Evolutionary conservation across 2,797 vertebrate species (phyloP).

Genomic region (Adelosebastes latens): DNA sequence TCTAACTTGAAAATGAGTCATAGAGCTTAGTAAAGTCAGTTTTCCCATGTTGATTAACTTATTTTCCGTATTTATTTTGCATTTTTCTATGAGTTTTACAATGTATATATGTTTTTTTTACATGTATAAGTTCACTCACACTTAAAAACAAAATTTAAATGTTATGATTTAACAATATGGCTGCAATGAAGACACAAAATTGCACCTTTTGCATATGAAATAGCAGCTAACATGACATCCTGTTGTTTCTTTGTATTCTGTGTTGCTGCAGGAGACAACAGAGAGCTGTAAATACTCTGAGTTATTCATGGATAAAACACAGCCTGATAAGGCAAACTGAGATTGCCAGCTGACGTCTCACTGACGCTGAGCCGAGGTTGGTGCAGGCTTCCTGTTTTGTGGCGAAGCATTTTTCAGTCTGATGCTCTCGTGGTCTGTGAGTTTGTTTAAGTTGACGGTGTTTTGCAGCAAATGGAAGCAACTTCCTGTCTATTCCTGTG

Average conservation of each 20-base stretch:
- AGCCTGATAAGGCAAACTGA: constrained; percentile 51
- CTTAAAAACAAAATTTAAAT: neutral
- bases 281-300: neutral
- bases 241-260: neutral
- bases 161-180: neutral
- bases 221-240: neutral
- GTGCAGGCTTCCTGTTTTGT: constrained; percentile 80
- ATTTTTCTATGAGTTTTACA: neutral
- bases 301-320: neutral
- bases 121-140: neutral
- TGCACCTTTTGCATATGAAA: neutral
- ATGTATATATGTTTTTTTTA: too few species aligned
- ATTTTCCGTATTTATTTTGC: neutral
- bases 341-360: constrained; percentile 52
- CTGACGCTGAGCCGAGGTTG: constrained; percentile 9
- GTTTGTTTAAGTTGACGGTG: neutral
- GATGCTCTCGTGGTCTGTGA: constrained; percentile 20
- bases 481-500: constrained; percentile 63
- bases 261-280: neutral
- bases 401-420: constrained; percentile 33
- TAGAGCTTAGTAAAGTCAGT: neutral
- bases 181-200: neutral
- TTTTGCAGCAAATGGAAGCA: constrained; percentile 51
- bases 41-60: rapidly evolving
- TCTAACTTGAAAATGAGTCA: neutral